Evolutionary conservation across 2,797 vertebrate species (phyloP).

Genomic region (Notoglanidium macrostoma): DNA sequence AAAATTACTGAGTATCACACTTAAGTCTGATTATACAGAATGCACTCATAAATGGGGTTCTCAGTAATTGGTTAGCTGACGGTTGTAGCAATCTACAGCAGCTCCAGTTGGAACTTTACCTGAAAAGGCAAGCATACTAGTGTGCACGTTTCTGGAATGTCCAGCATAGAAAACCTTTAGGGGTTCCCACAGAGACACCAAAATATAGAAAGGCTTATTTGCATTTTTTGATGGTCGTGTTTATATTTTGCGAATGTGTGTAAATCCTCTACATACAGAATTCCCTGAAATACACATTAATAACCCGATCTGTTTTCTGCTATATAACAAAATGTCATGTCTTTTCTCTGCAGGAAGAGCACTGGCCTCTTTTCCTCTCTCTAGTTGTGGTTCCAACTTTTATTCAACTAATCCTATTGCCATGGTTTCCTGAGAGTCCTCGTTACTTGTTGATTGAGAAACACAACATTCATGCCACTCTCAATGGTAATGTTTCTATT

Average conservation of each 20-base stretch:
- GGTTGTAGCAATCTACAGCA: background rate
- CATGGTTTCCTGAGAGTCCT: conserved; percentile 91
- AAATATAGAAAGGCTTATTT: background rate
- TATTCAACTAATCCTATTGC: conserved; percentile 83
- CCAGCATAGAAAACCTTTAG: background rate
- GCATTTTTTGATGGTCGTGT: background rate
- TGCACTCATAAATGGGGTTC: background rate
- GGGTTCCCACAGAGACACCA: background rate
- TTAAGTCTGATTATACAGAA: background rate
- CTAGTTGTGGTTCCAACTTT: conserved; percentile 78
- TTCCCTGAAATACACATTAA: background rate
- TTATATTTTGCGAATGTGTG: background rate
- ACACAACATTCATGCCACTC: conserved; percentile 75
- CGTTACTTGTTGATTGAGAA: conserved; percentile 89
- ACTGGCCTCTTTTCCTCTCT: conserved; percentile 86
- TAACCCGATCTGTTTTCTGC: background rate
- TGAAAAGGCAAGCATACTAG: background rate
- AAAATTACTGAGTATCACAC: background rate
- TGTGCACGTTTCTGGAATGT: background rate
- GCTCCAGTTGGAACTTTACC: background rate
- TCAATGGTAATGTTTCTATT: conserved; percentile 71
- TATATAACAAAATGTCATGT: background rate
- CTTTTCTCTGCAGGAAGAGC: conserved; percentile 74
- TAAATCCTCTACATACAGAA: background rate
- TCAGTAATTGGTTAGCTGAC: background rate